These are phyloP conservation scores for Hypolimnas misippus DNA, from an alignment of 2,888 invertebrate genomes.

Conservation along the genomic window DNA sequence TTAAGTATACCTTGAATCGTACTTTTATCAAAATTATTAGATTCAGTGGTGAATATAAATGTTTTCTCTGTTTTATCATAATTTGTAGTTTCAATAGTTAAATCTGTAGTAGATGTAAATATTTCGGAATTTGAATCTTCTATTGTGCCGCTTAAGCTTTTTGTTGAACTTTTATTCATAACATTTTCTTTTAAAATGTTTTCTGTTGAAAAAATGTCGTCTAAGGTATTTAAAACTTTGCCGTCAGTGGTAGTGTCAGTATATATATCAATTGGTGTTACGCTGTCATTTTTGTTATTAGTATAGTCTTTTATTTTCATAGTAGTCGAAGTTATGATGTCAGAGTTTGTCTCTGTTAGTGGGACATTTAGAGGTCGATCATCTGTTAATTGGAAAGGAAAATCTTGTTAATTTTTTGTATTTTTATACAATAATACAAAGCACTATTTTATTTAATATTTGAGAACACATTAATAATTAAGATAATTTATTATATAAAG, in stretches of 20 bases:
- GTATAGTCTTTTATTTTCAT: slow-evolving; percentile 34
- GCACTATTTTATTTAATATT: neutral
- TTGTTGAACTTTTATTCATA: neutral
- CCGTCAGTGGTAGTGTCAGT: slow-evolving; percentile 14
- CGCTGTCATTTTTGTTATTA: slow-evolving; percentile 6
- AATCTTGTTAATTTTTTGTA: slow-evolving; percentile 42
- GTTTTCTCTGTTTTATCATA: slow-evolving; percentile 16
- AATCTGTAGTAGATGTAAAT: neutral
- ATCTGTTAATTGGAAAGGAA: slow-evolving; percentile 82
- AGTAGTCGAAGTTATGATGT: slow-evolving; percentile 50
- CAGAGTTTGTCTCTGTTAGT: slow-evolving; percentile 76
- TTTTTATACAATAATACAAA: slow-evolving; percentile 7
- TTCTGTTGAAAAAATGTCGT: neutral
- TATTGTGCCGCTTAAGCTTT: neutral
- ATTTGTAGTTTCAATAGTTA: neutral
- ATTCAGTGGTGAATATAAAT: neutral
- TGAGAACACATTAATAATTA: neutral
- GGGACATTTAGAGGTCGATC: slow-evolving; percentile 75
- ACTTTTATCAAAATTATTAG: neutral
- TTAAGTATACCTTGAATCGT: slow-evolving; percentile 42
- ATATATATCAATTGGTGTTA: slow-evolving; percentile 2
- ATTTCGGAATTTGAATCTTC: neutral
- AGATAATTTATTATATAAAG: neutral
- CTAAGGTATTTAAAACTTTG: neutral
- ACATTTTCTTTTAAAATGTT: neutral